These are phyloP conservation scores for Drosophila nikananu DNA, from an alignment of 1,140 invertebrate species.

Conservation along the genomic window DNA sequence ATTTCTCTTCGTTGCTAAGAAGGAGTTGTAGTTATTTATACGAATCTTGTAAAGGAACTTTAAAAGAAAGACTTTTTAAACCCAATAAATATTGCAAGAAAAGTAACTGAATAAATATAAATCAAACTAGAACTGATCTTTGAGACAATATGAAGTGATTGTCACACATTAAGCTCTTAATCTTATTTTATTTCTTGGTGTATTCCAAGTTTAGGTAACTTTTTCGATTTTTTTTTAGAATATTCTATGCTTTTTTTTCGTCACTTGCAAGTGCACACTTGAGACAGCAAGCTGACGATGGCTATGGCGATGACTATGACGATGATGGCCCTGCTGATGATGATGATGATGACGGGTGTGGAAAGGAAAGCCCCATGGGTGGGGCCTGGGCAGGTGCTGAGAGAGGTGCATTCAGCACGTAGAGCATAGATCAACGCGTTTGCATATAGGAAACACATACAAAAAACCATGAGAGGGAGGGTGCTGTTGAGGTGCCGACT, in stretches of 20 bases:
- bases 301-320: background rate
- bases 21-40: background rate
- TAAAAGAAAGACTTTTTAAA: too few species aligned
- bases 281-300: slow-evolving; percentile 55
- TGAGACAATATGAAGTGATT: too few species aligned
- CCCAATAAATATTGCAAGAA: too few species aligned
- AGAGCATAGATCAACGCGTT: slow-evolving; percentile 75
- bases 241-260: slow-evolving; percentile 27
- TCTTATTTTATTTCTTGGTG: background rate
- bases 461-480: slow-evolving; percentile 1
- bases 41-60: background rate
- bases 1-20: background rate
- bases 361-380: slow-evolving; percentile 25
- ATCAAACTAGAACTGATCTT: background rate
- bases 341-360: slow-evolving; percentile 6
- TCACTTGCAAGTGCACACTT: slow-evolving; percentile 77
- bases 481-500: slow-evolving; percentile 50
- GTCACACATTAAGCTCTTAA: background rate
- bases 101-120: background rate
- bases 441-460: slow-evolving; percentile 38
- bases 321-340: slow-evolving; percentile 13
- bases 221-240: slow-evolving; percentile 16
- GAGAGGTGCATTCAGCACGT: slow-evolving; percentile 76
- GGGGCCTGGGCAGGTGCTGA: slow-evolving; percentile 29
- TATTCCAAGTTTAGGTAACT: slow-evolving; percentile 36